Conservation (phyloP, 2,888 invertebrate genomes). For the Petrolisthes manimaculis region DNA sequence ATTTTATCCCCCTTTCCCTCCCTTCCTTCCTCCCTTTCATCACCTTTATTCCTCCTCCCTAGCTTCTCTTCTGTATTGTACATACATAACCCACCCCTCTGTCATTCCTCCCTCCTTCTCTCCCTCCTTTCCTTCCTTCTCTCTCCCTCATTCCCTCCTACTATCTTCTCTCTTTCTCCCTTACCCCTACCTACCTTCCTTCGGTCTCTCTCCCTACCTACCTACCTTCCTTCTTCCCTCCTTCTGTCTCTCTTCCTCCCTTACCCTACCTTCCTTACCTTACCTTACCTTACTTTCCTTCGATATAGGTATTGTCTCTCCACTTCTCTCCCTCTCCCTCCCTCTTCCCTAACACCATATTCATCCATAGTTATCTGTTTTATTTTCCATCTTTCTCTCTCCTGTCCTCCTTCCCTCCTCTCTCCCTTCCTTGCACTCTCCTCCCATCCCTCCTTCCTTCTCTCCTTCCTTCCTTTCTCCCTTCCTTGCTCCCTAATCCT, state of each 20-base stretch:
- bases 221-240: not conserved
- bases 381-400: no score
- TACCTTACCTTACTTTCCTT: not conserved
- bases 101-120: not conserved
- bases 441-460: not conserved
- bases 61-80: not conserved
- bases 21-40: not conserved
- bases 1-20: not conserved
- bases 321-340: not conserved
- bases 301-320: not conserved
- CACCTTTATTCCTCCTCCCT: not conserved
- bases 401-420: no score
- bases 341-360: no score
- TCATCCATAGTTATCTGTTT: no score
- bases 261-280: not conserved
- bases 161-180: not conserved
- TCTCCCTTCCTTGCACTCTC: not conserved
- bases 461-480: not conserved
- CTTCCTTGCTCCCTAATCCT: not conserved
- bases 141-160: not conserved
- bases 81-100: no score
- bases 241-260: not conserved
- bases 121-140: not conserved
- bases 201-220: not conserved
- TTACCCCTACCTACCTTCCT: not conserved